Base-by-base conservation (phyloP, 2,113 vertebrate genomes). In the Zosterops hypoxanthus region DNA sequence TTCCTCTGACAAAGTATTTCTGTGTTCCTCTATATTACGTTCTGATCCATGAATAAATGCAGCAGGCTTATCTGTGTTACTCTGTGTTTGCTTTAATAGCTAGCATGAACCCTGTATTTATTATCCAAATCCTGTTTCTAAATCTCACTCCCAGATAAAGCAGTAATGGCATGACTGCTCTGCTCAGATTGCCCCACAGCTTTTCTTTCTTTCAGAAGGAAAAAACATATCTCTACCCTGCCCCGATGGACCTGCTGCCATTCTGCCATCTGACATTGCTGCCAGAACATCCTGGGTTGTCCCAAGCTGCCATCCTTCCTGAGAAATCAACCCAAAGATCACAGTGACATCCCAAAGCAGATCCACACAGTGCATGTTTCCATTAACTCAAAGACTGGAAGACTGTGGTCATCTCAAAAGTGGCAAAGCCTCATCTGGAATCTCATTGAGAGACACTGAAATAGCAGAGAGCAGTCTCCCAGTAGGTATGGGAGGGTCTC, bases 41-140 rank as follows among this genome's bases (percentile, higher is more conserved):
- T 64, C 71, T 93, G 85, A 95, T 68, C 92, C 90, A 56, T 39
- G 56, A 94, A 95, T 84, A 96, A 95, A 96, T 53, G 56, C 60
- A 93, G 72, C 41, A 59, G 70, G 72, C 90, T 96, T 92, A 92
- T 64, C 92, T 94, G 83, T 91, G 60, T 69, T 92, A 28, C 60
- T 83, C 70, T 72, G n/a, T 72, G 72, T 95, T 97, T 97, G 69
- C 88, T 88, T 86, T 94, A 88, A 83, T 86, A 96, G 94, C 79
- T 71, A 83, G 10, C 56, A 78, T 24, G 56, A 86, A 95, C 88
- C 71, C 82, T 94, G 31, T 36, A 71, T 81, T 95, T 97, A 93
- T 88, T 81, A 81, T 44, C 22, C 44, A 96, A 93, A 94, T 90
- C 94, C 94, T 66, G 44, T 39, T 56, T 92, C 83, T 90, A 90